Conservation (phyloP, 2,888 invertebrate genomes). For the Salpingus planirostris region DNA sequence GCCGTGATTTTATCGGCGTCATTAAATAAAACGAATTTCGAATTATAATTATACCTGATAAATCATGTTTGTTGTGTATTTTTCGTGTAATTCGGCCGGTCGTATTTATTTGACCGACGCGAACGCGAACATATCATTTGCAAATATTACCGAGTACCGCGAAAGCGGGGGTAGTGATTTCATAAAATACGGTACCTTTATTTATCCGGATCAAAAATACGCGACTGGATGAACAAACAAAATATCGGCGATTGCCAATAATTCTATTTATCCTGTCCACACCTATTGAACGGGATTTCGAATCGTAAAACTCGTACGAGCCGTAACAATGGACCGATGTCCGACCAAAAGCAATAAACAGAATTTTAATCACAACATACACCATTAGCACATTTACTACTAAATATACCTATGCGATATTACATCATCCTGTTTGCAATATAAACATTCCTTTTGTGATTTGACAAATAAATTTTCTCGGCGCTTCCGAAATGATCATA, state of each 20-base stretch:
- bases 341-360: slow-evolving; percentile 37
- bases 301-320: slow-evolving; percentile 34
- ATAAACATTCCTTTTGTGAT: slow-evolving; percentile 40
- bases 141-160: slow-evolving; percentile 12
- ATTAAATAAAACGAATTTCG: slow-evolving; percentile 14
- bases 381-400: slow-evolving; percentile 41
- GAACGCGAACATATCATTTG: slow-evolving; percentile 9
- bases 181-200: slow-evolving; percentile 32
- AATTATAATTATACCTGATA: slow-evolving; percentile 16
- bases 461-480: slow-evolving; percentile 38
- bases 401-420: slow-evolving; percentile 41
- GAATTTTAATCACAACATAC: slow-evolving; percentile 43
- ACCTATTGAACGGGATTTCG: slow-evolving; percentile 25
- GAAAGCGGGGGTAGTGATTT: slow-evolving; percentile 14
- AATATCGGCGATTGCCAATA: slow-evolving; percentile 41
- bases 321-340: slow-evolving; percentile 34
- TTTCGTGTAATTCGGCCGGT: slow-evolving; percentile 14
- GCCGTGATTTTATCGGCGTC: slow-evolving; percentile 12
- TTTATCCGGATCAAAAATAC: slow-evolving; percentile 37
- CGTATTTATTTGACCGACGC: slow-evolving; percentile 12
- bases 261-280: slow-evolving; percentile 39
- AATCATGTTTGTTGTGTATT: slow-evolving; percentile 17
- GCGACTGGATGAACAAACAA: slow-evolving; percentile 39
- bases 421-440: slow-evolving; percentile 36
- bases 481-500: slow-evolving; percentile 22